Base-by-base conservation (phyloP, 2,797 vertebrate species). In the Aphelocoma californica region DNA sequence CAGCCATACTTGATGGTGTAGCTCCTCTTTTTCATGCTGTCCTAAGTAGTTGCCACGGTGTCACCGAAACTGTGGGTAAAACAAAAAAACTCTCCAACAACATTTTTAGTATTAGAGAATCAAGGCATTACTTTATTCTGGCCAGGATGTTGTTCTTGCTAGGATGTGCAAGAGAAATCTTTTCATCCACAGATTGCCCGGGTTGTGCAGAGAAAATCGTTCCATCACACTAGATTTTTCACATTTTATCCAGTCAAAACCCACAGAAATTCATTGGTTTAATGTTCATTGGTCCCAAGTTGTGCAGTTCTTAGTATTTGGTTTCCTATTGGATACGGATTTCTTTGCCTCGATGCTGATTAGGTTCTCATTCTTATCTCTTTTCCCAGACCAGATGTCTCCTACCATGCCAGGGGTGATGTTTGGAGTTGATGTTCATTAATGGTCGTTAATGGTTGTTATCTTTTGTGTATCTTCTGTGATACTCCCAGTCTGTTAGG, bases 261-360 rank as follows among this genome's bases (percentile, higher is more conserved):
- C 40, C n/a, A 45, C 3, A 61, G 31, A 45, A 45, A 71, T 62
- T 28, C 1, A 61, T 31, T 44, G 11, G 56, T 81, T 36, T 8
- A 36, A 36, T 36, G 36, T 36, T 36, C 36, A 36, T 36, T 36
- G 36, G 36, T 36, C 36, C 36, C 36, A 36, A n/a, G 16, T 16
- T n/a, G 7, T 18, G 28, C 15, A 47, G 57, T 8, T 62, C 40
- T n/a, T 21, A 64, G 29, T n/a, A 29, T 72, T 19, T 56, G 12
- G 12, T 82, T 64, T 83, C 40, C 24, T 56, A 4, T 7, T 38
- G 24, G 29, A 38, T 45, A 71, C 0, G 1, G n/a, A 38, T 54
- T 32, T 62, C n/a, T 23, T 71, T 0, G 0, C 14, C n/a, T 71
- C 11, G 0, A 16, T 47, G 12, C 19, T 54, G 23, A 38, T 16